phyloP scores from a whole-genome alignment of 2,797 vertebrate species.

The Anisognathus igniventris region DNA sequence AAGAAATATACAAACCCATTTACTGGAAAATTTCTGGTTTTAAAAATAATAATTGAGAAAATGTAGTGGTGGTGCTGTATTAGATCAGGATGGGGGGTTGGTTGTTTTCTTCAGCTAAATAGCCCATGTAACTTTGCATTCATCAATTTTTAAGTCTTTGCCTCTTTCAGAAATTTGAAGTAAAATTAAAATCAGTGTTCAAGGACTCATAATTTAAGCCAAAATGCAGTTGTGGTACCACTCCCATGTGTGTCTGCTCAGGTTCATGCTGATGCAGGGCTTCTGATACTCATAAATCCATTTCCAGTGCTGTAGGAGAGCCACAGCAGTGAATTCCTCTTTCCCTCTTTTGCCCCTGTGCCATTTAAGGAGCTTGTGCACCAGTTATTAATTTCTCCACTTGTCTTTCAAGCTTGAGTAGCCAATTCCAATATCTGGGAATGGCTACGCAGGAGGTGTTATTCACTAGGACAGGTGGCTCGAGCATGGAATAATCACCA shows the following conservation, averaged over 20 bases:
- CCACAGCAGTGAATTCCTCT: not conserved
- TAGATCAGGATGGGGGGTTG: not conserved
- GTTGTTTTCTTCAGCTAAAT: not conserved
- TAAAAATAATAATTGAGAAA: not conserved
- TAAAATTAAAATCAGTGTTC: not conserved
- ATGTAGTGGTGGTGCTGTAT: not conserved
- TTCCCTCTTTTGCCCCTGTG: not conserved
- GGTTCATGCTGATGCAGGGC: not conserved
- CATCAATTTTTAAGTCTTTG: not conserved
- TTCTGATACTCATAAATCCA: not conserved
- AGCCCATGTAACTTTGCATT: not conserved
- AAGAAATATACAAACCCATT: not conserved
- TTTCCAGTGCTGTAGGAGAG: not conserved
- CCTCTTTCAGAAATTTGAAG: not conserved
- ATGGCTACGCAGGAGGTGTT: not conserved
- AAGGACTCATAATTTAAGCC: not conserved
- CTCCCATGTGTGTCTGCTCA: not conserved
- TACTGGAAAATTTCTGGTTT: not conserved
- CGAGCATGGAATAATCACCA: not conserved
- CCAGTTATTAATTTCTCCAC: conserved; percentile 6
- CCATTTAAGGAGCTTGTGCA: not conserved
- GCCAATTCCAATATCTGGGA: conserved; percentile 14
- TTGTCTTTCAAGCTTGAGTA: conserved; percentile 52
- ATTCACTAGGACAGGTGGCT: conserved; percentile 23
- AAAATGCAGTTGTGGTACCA: not conserved